Evolutionary conservation across 2,888 invertebrate species (phyloP), one percentile per base, ranked within the genome.

Genomic region (Alcis repandata): DNA sequence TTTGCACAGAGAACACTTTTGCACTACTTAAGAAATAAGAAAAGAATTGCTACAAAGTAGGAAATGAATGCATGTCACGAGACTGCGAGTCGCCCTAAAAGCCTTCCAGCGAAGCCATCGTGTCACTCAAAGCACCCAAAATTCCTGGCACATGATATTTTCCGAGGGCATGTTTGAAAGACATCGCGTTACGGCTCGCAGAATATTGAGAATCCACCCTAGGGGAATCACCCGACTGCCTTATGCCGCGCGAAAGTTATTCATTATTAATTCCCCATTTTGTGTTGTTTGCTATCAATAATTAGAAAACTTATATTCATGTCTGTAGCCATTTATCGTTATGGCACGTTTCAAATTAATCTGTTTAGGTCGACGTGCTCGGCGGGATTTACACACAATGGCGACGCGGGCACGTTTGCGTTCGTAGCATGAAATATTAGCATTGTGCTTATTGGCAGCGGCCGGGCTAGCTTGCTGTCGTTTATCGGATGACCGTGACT

Each of bases 351-450:
- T 78, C 67, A 76, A 80, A 84, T 85, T 82, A 84, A 84, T 83
- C 75, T 79, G 84, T 85, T 84, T 79, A 78, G 84, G 82, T 84
- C 83, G 83, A 84, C 79, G 84, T 82, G 86, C 83, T 80, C 76
- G 76, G 72, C 75, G 73, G 76, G 82, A 89, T 89, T 90, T 87
- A 85, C 88, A 90, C 84, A 90, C 88, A 89, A 90, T 87, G 82
- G 81, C 73, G 73, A 74, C 75, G 79, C 77, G 77, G 76, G 79
- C 83, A 80, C 82, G 83, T 82, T 85, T 85, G 84, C 82, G 83
- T 86, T 82, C 81, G 83, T 85, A 86, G 85, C 80, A 84, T 87
- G 84, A 87, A 85, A 86, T 87, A 85, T 87, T 85, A 84, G 80
- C 80, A 78, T 77, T 73, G 73, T 74, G 77, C 76, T 76, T 75